Percentiles rank a stretch among this genome's conserved stretches.
phyloP scores from a whole-genome alignment of 2,797 vertebrate genomes.

The Phoeniculus purpureus region DNA sequence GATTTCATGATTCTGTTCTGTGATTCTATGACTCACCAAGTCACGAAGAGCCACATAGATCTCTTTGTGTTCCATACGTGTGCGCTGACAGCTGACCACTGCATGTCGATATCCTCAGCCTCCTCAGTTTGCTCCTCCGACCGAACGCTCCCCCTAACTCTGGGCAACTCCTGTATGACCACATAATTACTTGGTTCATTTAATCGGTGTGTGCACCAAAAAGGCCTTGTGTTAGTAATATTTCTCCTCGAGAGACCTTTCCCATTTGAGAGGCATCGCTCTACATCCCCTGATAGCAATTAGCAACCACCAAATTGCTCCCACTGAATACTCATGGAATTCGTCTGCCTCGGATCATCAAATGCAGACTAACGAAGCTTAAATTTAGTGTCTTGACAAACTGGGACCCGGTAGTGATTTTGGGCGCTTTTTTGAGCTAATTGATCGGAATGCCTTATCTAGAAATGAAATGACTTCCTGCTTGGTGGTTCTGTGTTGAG shows the following conservation, averaged over 20 bases:
- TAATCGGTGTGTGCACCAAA: slow-evolving; percentile 49
- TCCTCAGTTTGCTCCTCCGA: background rate
- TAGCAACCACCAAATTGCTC: slow-evolving; percentile 42
- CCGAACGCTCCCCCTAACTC: slow-evolving; percentile 30
- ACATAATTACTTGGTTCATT: slow-evolving; percentile 67
- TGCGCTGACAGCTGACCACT: too few species aligned
- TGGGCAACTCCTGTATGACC: slow-evolving; percentile 46
- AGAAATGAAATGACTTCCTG: background rate
- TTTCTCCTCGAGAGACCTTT: slow-evolving; percentile 45
- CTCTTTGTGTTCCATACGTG: too few species aligned
- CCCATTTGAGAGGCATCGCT: slow-evolving; percentile 57
- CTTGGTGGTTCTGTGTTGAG: too few species aligned
- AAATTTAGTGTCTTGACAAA: slow-evolving; percentile 63
- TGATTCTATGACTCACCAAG: too few species aligned
- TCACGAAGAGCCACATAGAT: too few species aligned
- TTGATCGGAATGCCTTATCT: background rate
- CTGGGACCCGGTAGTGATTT: slow-evolving; percentile 16
- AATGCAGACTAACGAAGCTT: slow-evolving; percentile 19
- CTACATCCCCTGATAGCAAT: slow-evolving; percentile 48
- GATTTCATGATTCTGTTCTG: too few species aligned
- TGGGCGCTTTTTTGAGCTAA: slow-evolving; percentile 4
- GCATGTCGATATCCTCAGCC: too few species aligned
- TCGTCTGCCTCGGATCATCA: slow-evolving; percentile 50
- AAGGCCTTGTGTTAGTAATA: slow-evolving; percentile 54
- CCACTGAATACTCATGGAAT: slow-evolving; percentile 61